These are phyloP conservation scores for Junonia oenone DNA, from an alignment of 2,888 invertebrate species.

Conservation along the genomic window DNA sequence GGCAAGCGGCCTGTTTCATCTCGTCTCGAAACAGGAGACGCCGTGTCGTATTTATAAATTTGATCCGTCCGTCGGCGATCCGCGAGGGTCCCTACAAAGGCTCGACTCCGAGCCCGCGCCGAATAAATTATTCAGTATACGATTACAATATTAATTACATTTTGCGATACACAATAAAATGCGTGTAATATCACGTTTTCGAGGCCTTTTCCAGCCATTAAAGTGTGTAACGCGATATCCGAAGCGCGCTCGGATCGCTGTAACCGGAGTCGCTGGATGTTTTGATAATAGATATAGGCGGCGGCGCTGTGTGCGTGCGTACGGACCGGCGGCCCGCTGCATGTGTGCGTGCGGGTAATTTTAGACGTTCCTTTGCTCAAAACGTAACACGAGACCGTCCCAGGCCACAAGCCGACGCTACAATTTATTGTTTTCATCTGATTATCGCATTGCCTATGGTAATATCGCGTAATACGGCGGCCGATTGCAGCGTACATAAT, in stretches of 20 bases:
- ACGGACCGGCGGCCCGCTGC: constrained; percentile 43
- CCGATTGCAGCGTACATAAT: constrained; percentile 35
- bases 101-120: constrained; percentile 51
- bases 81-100: constrained; percentile 44
- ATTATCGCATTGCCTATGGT: constrained; percentile 54
- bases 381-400: constrained; percentile 76
- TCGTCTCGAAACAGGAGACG: constrained; percentile 64
- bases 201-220: constrained; percentile 80
- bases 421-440: constrained; percentile 76
- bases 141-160: constrained; percentile 77
- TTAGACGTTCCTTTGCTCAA: constrained; percentile 80
- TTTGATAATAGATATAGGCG: constrained; percentile 79
- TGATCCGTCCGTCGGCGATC: constrained; percentile 44
- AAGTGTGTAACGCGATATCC: constrained; percentile 77
- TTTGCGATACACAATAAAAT: constrained; percentile 77
- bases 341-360: constrained; percentile 75
- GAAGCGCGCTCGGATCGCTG: constrained; percentile 78
- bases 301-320: constrained; percentile 59
- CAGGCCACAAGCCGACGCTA: constrained; percentile 75
- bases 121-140: constrained; percentile 72
- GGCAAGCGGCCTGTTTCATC: constrained; percentile 66
- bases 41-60: constrained; percentile 75
- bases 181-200: constrained; percentile 79
- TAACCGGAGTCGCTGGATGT: constrained; percentile 77
- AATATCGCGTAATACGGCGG: constrained; percentile 35